Base-by-base conservation (phyloP, 1,140 invertebrate genomes). In the Delia radicum region DNA sequence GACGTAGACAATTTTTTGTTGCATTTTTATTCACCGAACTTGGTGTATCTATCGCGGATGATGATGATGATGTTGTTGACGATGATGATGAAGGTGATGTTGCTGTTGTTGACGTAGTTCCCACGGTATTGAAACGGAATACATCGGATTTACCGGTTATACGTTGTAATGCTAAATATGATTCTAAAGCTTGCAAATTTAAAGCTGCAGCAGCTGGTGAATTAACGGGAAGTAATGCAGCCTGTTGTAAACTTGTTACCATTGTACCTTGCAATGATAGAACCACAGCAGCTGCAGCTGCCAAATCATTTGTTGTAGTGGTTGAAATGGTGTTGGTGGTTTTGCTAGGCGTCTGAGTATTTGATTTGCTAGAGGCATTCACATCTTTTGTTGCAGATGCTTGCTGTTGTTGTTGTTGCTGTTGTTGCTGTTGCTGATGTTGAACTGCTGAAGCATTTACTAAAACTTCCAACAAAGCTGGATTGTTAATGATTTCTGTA, bases 171-270 rank as follows among this genome's bases (percentile, higher is more conserved):
- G 93, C 93, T 81, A 94, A 88, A 87, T 94, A 95, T 28, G 93
- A 94, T 87, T 95, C 93, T 37, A 95, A 84, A 3, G 93, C 94
- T 87, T 95, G 94, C 5, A 94, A 87, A 85, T 94, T 94, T 4
- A 95, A 87, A 0, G 94, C 93, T 5, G 93, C 92, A 1, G 93
- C 93, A 2, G 93, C 92, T 1, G 93, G 92, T 1, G 93, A 93
- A 77, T 93, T 93, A 0, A 92, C 91, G 0, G 93, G 92, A 74
- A 95, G 82, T 6, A 94, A 85, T 0, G 93, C 93, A 0, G 92
- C 92, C 80, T 93, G 92, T 79, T 93, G 93, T 73, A 93, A 84
- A 2, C 92, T 93, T 78, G 89, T 92, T 84, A 94, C 90, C 88
- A 94, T 91, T 2, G 93, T 92, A 79, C 92, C 92, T 84, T 94